Conservation (phyloP, 2,797 vertebrate species). For the Naso thynnoides region DNA sequence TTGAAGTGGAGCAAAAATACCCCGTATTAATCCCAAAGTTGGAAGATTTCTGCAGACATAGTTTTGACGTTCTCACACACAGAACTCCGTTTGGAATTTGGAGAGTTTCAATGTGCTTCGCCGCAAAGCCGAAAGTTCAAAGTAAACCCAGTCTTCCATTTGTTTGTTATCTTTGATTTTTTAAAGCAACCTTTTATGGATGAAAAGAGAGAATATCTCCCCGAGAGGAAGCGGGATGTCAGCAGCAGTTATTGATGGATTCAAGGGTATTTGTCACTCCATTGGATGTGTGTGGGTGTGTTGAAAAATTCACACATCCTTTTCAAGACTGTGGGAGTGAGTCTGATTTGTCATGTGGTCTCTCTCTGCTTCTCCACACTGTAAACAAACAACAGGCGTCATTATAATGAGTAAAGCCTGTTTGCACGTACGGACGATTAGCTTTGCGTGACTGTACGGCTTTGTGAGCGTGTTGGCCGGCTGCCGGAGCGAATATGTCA, state of each 20-base stretch:
- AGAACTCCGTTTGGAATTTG: conserved; percentile 46
- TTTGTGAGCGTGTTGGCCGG: conserved; percentile 11
- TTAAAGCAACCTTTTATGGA: conserved; percentile 49
- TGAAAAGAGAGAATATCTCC: neutral
- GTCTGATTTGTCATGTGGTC: conserved; percentile 42
- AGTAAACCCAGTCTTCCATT: neutral
- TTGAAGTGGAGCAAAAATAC: neutral
- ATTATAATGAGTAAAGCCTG: conserved; percentile 8
- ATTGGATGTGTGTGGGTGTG: conserved; percentile 34
- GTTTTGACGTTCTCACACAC: conserved; percentile 44
- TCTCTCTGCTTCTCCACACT: conserved; percentile 34
- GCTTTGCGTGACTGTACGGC: conserved; percentile 11
- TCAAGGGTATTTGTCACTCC: neutral
- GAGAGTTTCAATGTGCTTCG: conserved; percentile 33
- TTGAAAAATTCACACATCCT: conserved; percentile 51
- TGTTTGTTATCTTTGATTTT: conserved; percentile 1
- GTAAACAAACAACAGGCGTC: conserved; percentile 46
- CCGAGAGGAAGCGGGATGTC: neutral
- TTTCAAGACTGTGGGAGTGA: conserved; percentile 35
- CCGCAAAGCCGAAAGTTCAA: neutral
- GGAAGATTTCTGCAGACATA: conserved; percentile 20
- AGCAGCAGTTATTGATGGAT: conserved; percentile 29
- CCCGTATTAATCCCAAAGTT: conserved; percentile 35
- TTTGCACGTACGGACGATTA: conserved; percentile 6
- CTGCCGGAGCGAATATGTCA: conserved; percentile 2